These are phyloP conservation scores for Aphaenogaster floridana DNA, from an alignment of 1,140 invertebrate genomes.

Conservation along the genomic window DNA sequence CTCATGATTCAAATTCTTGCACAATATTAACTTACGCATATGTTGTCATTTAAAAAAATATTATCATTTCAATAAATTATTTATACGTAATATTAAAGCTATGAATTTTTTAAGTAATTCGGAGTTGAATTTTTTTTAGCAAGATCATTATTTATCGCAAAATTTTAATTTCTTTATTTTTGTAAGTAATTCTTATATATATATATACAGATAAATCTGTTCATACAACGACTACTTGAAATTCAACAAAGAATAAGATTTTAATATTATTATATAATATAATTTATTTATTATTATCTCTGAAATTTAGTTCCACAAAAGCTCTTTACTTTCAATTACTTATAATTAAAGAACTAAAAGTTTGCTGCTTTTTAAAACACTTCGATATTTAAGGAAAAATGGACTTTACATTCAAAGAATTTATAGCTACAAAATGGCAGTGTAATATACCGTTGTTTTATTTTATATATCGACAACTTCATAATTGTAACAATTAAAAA, in stretches of 20 bases:
- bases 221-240: not conserved
- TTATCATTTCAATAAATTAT: conserved; percentile 5
- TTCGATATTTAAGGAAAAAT: not conserved
- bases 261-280: too few species aligned
- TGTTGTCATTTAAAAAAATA: not conserved
- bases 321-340: not conserved
- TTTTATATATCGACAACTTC: not conserved
- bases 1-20: not conserved
- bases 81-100: not conserved
- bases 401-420: not conserved
- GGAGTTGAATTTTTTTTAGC: not conserved
- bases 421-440: not conserved
- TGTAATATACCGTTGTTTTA: not conserved
- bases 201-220: not conserved
- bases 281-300: not conserved
- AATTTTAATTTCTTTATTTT: not conserved
- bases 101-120: not conserved
- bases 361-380: not conserved
- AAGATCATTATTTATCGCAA: not conserved
- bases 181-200: not conserved
- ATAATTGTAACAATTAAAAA: not conserved
- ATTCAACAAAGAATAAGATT: not conserved
- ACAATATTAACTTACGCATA: not conserved
- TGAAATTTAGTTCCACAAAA: not conserved
- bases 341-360: not conserved